Evolutionary conservation across 2,797 vertebrate genomes (phyloP).

Genomic region (Typhlichthys eigenmanni): DNA sequence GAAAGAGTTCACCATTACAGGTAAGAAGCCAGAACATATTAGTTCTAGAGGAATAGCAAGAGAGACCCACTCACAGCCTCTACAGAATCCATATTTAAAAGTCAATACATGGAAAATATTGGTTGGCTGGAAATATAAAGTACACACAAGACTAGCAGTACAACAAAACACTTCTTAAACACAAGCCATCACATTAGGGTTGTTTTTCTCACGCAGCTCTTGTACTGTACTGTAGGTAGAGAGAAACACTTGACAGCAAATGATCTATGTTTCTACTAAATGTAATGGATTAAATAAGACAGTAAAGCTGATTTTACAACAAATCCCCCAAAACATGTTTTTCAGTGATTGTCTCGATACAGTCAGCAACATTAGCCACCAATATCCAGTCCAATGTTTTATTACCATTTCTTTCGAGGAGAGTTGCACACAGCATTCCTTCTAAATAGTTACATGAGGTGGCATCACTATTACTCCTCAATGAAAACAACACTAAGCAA

Average conservation of each 20-base stretch:
- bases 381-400: neutral
- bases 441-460: too few relatives aligned
- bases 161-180: neutral
- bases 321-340: neutral
- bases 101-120: neutral
- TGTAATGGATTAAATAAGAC: neutral
- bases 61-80: neutral
- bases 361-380: too few relatives aligned
- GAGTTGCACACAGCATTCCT: too few relatives aligned
- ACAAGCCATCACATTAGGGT: neutral
- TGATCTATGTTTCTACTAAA: neutral
- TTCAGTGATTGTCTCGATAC: neutral
- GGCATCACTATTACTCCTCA: too few relatives aligned
- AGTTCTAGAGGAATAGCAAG: neutral
- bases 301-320: neutral
- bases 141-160: neutral
- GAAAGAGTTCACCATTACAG: conserved; percentile 3
- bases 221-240: neutral
- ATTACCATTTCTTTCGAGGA: too few relatives aligned
- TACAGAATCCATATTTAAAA: neutral
- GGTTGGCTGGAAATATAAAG: neutral
- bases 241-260: neutral
- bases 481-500: too few relatives aligned
- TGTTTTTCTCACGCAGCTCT: neutral
- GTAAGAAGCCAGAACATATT: neutral